Evolutionary conservation across 2,797 vertebrate species (phyloP), one percentile per base, ranked within the genome.

Genomic region (Microctenopoma lineatum): DNA sequence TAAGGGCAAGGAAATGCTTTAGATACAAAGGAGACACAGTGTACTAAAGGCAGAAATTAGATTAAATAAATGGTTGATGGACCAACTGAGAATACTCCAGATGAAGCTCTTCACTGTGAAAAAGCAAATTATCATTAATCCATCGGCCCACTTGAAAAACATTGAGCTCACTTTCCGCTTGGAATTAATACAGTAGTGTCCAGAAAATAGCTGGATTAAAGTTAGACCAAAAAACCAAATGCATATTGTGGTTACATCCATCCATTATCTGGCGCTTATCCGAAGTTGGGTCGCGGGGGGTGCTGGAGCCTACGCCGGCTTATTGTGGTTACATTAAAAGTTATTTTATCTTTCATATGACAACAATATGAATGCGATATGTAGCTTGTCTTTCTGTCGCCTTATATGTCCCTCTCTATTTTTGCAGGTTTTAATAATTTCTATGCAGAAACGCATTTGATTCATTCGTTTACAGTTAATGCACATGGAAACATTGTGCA

Each of bases 71-170:
- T 66, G 71, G 53, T 26, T 36, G 29, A 64, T 32, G 21, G 63
- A 55, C 13, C n/a, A 51, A 38, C 52, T 57, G 34, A 72, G 42
- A 34, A 3, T n/a, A 12, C 53, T 42, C 21, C 21, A 57, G 32
- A 55, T 29, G 61, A 18, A 54, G 56, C 48, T 62, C 14, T 59
- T 70, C 16, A 53, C 48, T 57, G 18, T 44, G 4, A 73, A 70
- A 79, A 73, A 26, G 34, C n/a, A 44, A 84, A 84, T 57, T 38
- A 55, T 11, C 13, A 59, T 70, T 50, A 57, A 68, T 69, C 26
- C 46, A 60, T 75, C 55, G 54, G 7, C 47, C 39, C 59, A 70
- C 59, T 75, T 71, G 41, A 72, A 61, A 70, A 77, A 81, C 69
- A 80, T 66, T 27, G 77, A 74, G 41, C 29, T n/a, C 10, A 56